Base-by-base conservation (phyloP, 2,797 vertebrate genomes). In the Protosalanx chinensis region DNA sequence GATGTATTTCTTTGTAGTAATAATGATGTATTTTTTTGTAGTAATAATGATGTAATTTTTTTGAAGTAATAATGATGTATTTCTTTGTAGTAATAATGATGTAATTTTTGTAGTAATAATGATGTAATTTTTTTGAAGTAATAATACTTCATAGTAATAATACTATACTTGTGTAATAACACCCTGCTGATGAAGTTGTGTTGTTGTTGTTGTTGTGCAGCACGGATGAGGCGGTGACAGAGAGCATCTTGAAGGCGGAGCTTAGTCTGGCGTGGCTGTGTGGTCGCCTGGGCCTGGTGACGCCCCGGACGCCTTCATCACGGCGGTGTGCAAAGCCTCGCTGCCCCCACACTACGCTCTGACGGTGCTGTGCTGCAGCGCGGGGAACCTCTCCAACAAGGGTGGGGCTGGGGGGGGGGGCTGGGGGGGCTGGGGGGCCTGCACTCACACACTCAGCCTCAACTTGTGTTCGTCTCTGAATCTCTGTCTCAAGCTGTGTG, bases 251-350 rank as follows among this genome's bases (percentile, higher is more conserved):
- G 68, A 99, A 98, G 91, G 97, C 97, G 6, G 97, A 99, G 87
- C 66, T 98, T 88, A 97, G 95, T 53, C 95, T 98, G 97, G 96
- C 97, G 68, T 94, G 95, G 12, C 92, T 99, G 75, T 99, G 98
- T 80, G 98, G 98, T 65, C 95, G 93, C 32, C 86, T 99, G n/a
- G 92, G 94, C 72, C 92, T 99, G 81, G 95, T 98, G 76, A 99
- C 98, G 1, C 97, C 98, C 13, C 95, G 98, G 98, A 99, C 66
- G 97, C 98, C 76, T 98, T 99, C 87, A 99, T 99, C 82, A 99
- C 97, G 0, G 98, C 98, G 67, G 95, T 98, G 89, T 99, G 98
- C 91, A 99, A 99, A 90, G 96, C 97, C 15, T 98, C 97, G 5
- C 92, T 99, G 77, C 98, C 98, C 27, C 98, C 97, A 1, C 97